A percentile compares a stretch with the other conserved stretches of the same genome.
Evolutionary conservation across 2,888 invertebrate genomes (phyloP).

Genomic region (Hedychridium roseum): DNA sequence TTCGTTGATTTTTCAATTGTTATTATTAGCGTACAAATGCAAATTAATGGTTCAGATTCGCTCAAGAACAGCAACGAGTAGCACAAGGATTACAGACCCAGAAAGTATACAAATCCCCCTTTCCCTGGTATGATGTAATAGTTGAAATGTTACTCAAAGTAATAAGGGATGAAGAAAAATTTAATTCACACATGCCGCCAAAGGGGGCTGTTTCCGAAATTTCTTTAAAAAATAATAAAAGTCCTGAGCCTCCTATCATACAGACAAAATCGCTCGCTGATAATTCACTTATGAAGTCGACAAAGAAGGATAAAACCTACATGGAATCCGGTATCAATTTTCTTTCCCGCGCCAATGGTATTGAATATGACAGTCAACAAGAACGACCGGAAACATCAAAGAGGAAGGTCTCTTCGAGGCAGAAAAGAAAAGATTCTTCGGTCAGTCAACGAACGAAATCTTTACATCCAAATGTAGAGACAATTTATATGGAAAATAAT

Average conservation of each 20-base stretch:
- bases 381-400: too few relatives aligned
- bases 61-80: constrained; percentile 34
- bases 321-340: too few relatives aligned
- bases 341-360: too few relatives aligned
- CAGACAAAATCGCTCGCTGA: not conserved
- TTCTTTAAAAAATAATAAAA: not conserved
- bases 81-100: constrained; percentile 26
- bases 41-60: constrained; percentile 27
- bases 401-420: too few relatives aligned
- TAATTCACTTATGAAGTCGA: not conserved
- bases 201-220: not conserved
- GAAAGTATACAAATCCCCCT: constrained; percentile 31
- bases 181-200: not conserved
- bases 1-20: not conserved
- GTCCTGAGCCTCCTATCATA: too few relatives aligned
- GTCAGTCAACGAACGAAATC: too few relatives aligned
- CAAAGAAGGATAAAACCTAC: too few relatives aligned
- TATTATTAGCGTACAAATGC: not conserved
- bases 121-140: constrained; percentile 39
- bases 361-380: too few relatives aligned
- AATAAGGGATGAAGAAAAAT: constrained; percentile 27
- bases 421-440: too few relatives aligned
- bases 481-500: too few relatives aligned
- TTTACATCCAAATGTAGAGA: too few relatives aligned
- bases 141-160: constrained; percentile 39